A percentile compares a stretch with the other conserved stretches of the same genome.
Evolutionary conservation across 2,888 invertebrate species (phyloP).

Genomic region (Cheilosia soror): DNA sequence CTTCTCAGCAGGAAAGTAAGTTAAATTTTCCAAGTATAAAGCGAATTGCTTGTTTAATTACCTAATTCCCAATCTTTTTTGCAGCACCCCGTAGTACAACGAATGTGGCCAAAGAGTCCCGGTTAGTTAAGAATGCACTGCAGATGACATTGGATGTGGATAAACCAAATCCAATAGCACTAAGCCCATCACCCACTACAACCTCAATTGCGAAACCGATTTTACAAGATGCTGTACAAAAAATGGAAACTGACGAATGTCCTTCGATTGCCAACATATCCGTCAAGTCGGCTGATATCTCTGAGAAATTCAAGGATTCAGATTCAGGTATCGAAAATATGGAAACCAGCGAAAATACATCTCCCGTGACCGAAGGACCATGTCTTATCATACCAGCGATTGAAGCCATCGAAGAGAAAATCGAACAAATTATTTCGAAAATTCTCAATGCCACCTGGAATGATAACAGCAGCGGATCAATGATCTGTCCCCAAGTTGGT

Average conservation of each 20-base stretch:
- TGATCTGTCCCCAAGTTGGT: constrained; percentile 86
- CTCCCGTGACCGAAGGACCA: constrained; percentile 59
- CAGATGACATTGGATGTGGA: constrained; percentile 50
- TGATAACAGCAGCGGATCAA: constrained; percentile 85
- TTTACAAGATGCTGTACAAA: constrained; percentile 66
- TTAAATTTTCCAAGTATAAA: neutral
- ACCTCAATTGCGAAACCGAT: constrained; percentile 57
- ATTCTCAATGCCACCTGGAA: constrained; percentile 90
- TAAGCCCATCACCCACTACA: constrained; percentile 49
- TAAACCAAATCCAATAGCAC: constrained; percentile 19
- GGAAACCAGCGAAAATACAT: constrained; percentile 84
- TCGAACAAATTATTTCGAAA: constrained; percentile 86
- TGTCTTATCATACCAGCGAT: constrained; percentile 62
- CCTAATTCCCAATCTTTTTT: constrained; percentile 8
- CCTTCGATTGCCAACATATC: constrained; percentile 78
- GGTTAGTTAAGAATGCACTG: constrained; percentile 79
- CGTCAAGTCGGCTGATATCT: constrained; percentile 85
- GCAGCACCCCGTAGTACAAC: constrained; percentile 76
- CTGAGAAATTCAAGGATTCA: constrained; percentile 85
- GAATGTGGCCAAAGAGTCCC: constrained; percentile 80
- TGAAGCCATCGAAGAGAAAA: constrained; percentile 83
- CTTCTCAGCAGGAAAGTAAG: constrained; percentile 69
- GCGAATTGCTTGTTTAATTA: neutral
- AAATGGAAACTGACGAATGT: constrained; percentile 81
- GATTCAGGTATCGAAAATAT: constrained; percentile 91